A percentile compares a stretch with the other conserved stretches of the same genome.
Evolutionary conservation across 2,113 vertebrate species (phyloP).

Genomic region (Pseudolaguvia tuberculata): DNA sequence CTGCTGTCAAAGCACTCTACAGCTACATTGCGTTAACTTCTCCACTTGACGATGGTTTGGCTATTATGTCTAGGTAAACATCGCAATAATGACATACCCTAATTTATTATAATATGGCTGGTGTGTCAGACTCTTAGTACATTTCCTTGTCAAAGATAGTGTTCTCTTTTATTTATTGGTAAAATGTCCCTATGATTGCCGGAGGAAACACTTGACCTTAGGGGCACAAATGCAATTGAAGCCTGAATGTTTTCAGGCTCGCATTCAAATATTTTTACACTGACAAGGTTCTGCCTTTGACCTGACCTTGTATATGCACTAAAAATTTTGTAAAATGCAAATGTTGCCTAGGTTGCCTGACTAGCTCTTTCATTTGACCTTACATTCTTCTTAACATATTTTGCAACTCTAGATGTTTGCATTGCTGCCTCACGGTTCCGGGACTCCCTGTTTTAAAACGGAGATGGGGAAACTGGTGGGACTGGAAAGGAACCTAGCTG

Average conservation of each 20-base stretch:
- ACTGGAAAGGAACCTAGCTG: too few species aligned
- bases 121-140: too few species aligned
- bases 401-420: neutral
- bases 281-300: neutral
- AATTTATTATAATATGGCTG: too few species aligned
- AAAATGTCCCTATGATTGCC: too few species aligned
- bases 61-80: conserved; percentile 15
- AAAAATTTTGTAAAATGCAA: too few species aligned
- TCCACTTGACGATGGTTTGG: conserved; percentile 24
- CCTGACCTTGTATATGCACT: neutral
- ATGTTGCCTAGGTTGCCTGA: too few species aligned
- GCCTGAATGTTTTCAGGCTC: neutral
- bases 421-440: neutral
- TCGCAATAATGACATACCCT: conserved; percentile 22
- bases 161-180: too few species aligned
- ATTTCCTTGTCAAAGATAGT: too few species aligned
- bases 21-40: conserved; percentile 19
- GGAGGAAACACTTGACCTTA: neutral
- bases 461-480: too few species aligned
- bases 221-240: neutral
- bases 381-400: neutral
- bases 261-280: neutral
- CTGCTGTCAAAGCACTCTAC: neutral
- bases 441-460: too few species aligned
- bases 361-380: too few species aligned